Base-by-base conservation (phyloP, 2,797 vertebrate species). In the Pyrocephalus nanus region DNA sequence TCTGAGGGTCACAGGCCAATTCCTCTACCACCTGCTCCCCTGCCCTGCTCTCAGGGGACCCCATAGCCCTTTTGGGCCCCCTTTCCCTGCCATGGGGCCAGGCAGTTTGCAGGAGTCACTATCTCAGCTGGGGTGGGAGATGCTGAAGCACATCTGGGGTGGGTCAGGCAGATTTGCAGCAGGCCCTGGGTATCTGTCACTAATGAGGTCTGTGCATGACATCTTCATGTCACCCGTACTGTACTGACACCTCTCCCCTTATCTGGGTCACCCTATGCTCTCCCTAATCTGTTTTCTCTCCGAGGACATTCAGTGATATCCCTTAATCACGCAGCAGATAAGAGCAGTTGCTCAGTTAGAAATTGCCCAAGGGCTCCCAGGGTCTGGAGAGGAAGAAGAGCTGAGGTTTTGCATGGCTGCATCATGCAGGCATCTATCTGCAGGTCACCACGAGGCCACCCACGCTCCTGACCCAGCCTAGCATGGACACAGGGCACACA, bases 401-500 rank as follows among this genome's bases (percentile, higher is more conserved):
- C 51, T 11, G 36, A 76, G 51, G 42, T 47, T 79, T 73, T 8
- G n/a, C 51, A 42, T 0, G 5, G 54, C 57, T 53, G 43, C 29
- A 58, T 45, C 11, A 43, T 2, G 2, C 15, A 25, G 26, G 32
- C 43, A n/a, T 47, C 62, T 40, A 55, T 25, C 36, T 67, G 64
- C 10, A 6, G 36, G 17, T 65, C 38, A 8, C 30, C 29, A 64
- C 43, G 60, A 67, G 47, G 34, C 29, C 17, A 26, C 29, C 16
- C 34, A 29, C 0, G 0, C 27, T n/a, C 32, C 66, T 48, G n/a
- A 55, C 30, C 34, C 38, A 71, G 66, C 43, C 6, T 4, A 11
- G 40, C 42, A 45, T 3, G 11, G 62, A 19, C 26, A 11, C 38
- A 9, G 2, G 0, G 5, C 7, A 22, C 29, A 8, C 3, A 26